Percentiles rank a stretch among this genome's conserved stretches.
Conservation (phyloP, 2,113 vertebrate species). For the Perca fluviatilis region DNA sequence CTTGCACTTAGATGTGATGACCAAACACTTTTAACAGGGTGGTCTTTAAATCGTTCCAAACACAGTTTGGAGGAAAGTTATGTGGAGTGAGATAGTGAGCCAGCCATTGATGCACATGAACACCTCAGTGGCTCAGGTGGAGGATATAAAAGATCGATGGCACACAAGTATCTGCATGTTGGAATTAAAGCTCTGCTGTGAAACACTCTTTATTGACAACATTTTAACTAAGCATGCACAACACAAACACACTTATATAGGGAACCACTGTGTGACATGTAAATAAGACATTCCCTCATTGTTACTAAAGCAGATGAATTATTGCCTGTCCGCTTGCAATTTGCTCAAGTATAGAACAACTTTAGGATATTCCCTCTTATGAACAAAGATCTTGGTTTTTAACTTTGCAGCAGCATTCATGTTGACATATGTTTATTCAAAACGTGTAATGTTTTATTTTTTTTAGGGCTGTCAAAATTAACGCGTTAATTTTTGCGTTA, state of each 20-base stretch:
- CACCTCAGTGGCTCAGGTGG: slow-evolving; percentile 9
- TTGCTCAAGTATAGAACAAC: background rate
- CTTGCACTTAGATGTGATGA: background rate
- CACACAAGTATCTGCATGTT: slow-evolving; percentile 7
- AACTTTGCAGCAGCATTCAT: background rate
- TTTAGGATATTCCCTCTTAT: background rate
- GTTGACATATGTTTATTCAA: background rate
- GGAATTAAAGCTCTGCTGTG: slow-evolving; percentile 29
- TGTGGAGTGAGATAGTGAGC: slow-evolving; percentile 20
- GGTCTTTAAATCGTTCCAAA: background rate
- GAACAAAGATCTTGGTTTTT: background rate
- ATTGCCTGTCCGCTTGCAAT: background rate
- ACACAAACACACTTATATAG: background rate
- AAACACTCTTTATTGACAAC: slow-evolving; percentile 15
- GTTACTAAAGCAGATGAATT: background rate
- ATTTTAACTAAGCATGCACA: background rate
- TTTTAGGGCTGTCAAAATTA: no score
- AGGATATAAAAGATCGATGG: slow-evolving; percentile 9
- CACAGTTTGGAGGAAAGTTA: background rate
- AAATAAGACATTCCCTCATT: background rate
- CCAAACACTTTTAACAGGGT: background rate
- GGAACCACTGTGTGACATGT: background rate
- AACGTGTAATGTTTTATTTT: background rate
- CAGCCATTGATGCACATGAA: background rate
- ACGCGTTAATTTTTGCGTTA: no score